Evolutionary conservation across 2,888 invertebrate species (phyloP).

Genomic region (Philhelius pedissequus): DNA sequence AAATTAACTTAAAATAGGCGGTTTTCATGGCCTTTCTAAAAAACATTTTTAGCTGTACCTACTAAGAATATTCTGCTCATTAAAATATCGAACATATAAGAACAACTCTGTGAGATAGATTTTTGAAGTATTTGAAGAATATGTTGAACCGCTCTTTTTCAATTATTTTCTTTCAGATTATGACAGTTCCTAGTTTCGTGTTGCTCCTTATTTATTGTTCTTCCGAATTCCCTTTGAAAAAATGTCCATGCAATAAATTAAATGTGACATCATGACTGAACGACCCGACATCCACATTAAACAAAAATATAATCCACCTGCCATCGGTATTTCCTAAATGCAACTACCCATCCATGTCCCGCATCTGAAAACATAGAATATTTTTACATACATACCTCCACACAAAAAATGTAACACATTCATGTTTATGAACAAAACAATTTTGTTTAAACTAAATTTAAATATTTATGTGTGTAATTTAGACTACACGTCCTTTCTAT

Average conservation of each 20-base stretch:
- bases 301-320: background rate
- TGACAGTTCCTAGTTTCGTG: background rate
- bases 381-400: background rate
- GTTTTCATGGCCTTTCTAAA: too few relatives aligned
- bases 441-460: slow-evolving; percentile 23
- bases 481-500: background rate
- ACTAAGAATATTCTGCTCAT: too few relatives aligned
- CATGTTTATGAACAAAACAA: slow-evolving; percentile 4
- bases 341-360: background rate
- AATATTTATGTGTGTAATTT: background rate
- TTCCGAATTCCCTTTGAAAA: background rate
- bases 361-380: background rate
- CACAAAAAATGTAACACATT: background rate
- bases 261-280: background rate
- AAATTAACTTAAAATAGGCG: too few relatives aligned
- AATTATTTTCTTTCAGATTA: background rate
- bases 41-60: too few relatives aligned
- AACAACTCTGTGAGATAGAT: too few relatives aligned
- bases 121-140: too few relatives aligned
- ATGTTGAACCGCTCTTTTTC: background rate
- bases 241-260: background rate
- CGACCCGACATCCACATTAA: background rate
- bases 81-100: too few relatives aligned
- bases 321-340: background rate
- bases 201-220: background rate